Evolutionary conservation across 1,140 invertebrate genomes (phyloP), one percentile per base, ranked within the genome.

Genomic region (Bombus breviceps): DNA sequence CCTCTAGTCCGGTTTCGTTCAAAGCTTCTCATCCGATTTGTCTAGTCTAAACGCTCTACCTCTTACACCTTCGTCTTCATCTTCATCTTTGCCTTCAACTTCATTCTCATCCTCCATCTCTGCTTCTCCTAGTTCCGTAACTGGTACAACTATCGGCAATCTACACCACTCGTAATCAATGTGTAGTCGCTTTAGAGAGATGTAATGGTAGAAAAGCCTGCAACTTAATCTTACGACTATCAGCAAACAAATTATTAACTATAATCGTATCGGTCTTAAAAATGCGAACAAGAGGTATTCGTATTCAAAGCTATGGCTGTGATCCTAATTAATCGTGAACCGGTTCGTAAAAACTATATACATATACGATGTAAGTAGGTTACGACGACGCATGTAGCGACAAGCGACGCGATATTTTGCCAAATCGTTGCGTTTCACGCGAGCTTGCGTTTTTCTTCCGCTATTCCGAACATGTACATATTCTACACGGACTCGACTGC

Each of bases 281-380:
- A 94, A 94, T 94, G 93, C 94, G 94, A 94, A 95, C 81, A 72
- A 88, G 82, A 92, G 88, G 57, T 77, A 93, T 95, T 95, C 94
- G 94, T 95, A 95, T 95, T 94, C 94, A 95, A 95, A 95, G 94
- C 94, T 94, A 94, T 95, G 94, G 94, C 94, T 95, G 94, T 95
- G 94, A 95, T 95, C 86, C 83, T 93, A 91, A 95, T 93, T 95
- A 94, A 94, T 92, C 91, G 91, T 93, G 91, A 90, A 92, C 92
- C 93, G 91, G 82, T 94, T 94, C 92, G 91, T 93, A 94, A 90
- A 85, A 18, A 88, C 88, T 86, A 91, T 81, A 92, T 89, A 86
- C 83, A 82, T 86, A 88, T 87, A 81, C 68, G 75, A 41, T 39
- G 34, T 71, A 89, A 82, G 32, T 88, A 88, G 69, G 34, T 86